A percentile compares a stretch with the other conserved stretches of the same genome.
Evolutionary conservation across 2,888 invertebrate species (phyloP).

Genomic region (Synanthedon tipuliformis): DNA sequence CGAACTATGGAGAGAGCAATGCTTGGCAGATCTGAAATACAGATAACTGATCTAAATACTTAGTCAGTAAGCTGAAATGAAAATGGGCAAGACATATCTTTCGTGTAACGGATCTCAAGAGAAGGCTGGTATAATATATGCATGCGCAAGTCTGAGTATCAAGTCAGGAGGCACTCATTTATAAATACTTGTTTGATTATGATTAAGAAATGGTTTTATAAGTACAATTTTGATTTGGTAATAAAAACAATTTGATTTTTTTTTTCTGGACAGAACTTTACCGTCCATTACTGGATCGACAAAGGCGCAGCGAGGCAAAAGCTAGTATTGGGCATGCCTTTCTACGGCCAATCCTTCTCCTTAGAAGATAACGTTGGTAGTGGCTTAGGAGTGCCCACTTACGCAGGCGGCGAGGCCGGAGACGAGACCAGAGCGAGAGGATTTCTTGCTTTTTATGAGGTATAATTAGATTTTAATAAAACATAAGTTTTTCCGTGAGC

Average conservation of each 20-base stretch:
- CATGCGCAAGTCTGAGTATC: too few species aligned
- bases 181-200: too few species aligned
- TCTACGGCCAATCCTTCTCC: slow-evolving; percentile 91
- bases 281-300: slow-evolving; percentile 87
- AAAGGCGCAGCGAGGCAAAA: slow-evolving; percentile 84
- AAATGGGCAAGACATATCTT: too few species aligned
- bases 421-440: slow-evolving; percentile 89
- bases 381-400: slow-evolving; percentile 81
- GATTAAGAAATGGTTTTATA: too few species aligned
- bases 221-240: not conserved
- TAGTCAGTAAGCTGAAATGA: too few species aligned
- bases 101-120: too few species aligned
- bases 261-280: slow-evolving; percentile 75
- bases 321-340: slow-evolving; percentile 86
- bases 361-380: slow-evolving; percentile 74
- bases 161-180: too few species aligned
- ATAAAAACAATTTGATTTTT: slow-evolving; percentile 10
- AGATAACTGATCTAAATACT: too few species aligned
- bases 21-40: too few species aligned
- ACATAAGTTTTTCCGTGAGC: too few species aligned
- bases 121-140: too few species aligned
- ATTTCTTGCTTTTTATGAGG: slow-evolving; percentile 90
- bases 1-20: too few species aligned
- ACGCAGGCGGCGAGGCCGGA: slow-evolving; percentile 90
- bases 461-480: slow-evolving; percentile 20